Evolutionary conservation across 1,140 invertebrate species (phyloP).

Genomic region (Drosophila ercepeae): DNA sequence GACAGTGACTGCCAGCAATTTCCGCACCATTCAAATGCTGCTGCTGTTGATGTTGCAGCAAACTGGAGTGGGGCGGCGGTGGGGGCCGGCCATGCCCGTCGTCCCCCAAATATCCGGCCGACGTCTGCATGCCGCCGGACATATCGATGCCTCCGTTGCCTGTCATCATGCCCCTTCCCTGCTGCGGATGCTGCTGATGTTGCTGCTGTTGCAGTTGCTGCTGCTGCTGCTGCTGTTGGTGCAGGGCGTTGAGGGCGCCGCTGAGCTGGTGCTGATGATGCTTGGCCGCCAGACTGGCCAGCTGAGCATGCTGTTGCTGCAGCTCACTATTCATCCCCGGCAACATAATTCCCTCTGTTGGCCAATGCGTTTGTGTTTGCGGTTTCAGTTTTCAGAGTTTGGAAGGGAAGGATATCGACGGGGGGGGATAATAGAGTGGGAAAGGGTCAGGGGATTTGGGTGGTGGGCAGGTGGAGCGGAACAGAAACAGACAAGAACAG

Average conservation of each 20-base stretch:
- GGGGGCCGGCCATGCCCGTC: conserved; percentile 87
- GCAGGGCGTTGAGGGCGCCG: conserved; percentile 64
- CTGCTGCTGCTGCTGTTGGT: conserved; percentile 62
- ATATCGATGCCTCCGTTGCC: conserved; percentile 77
- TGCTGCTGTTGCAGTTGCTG: conserved; percentile 44
- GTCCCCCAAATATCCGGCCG: conserved; percentile 83
- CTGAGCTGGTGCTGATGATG: conserved; percentile 78
- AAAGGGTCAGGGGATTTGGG: background rate
- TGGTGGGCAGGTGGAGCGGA: background rate
- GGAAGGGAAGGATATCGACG: conserved; percentile 8
- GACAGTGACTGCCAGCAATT: conserved; percentile 39
- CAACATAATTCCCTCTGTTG: conserved; percentile 74
- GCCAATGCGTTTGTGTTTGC: conserved; percentile 16
- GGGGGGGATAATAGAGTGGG: conserved; percentile 14
- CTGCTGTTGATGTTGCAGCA: conserved; percentile 91
- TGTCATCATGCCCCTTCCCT: conserved; percentile 43
- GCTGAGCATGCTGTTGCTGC: conserved; percentile 58
- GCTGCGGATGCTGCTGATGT: conserved; percentile 45
- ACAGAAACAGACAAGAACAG: conserved; percentile 41
- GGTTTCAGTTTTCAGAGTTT: conserved; percentile 7
- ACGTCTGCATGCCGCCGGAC: conserved; percentile 67
- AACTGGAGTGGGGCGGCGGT: conserved; percentile 88
- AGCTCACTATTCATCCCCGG: conserved; percentile 64
- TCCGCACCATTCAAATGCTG: conserved; percentile 85
- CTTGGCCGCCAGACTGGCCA: conserved; percentile 65